Evolutionary conservation across 2,797 vertebrate genomes (phyloP).

Genomic region (Myiotriccus ornatus): DNA sequence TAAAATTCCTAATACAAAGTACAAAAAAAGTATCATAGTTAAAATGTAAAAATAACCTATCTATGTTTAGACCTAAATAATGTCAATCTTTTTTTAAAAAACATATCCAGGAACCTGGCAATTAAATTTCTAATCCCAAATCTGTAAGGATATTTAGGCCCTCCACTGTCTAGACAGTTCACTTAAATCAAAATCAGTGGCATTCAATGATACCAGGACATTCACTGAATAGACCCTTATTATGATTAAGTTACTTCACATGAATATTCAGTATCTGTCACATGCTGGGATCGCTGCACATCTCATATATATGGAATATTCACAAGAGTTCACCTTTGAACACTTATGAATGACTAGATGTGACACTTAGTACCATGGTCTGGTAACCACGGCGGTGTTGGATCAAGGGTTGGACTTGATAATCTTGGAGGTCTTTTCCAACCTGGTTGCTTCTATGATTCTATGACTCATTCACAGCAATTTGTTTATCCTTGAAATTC

Average conservation of each 20-base stretch:
- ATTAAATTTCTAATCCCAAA: not conserved
- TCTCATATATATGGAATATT: not conserved
- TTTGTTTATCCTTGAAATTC: not conserved
- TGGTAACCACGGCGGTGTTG: no score
- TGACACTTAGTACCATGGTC: no score
- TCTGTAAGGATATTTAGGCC: not conserved
- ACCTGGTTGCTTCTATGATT: no score
- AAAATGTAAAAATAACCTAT: not conserved
- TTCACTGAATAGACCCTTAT: not conserved
- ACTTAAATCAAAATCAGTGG: not conserved
- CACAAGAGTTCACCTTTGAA: not conserved
- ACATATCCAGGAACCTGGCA: not conserved
- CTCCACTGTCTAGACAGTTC: not conserved
- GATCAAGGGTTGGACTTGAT: no score
- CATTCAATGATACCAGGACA: not conserved
- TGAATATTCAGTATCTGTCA: not conserved
- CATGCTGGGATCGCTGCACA: not conserved
- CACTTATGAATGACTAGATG: rapidly evolving
- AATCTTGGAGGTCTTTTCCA: no score
- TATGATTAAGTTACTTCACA: not conserved
- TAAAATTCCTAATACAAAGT: not conserved
- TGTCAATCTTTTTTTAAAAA: not conserved
- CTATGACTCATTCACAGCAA: not conserved
- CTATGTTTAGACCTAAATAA: not conserved
- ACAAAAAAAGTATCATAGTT: not conserved